Conservation (phyloP, 2,113 vertebrate genomes). For the Neotoma lepida region DNA sequence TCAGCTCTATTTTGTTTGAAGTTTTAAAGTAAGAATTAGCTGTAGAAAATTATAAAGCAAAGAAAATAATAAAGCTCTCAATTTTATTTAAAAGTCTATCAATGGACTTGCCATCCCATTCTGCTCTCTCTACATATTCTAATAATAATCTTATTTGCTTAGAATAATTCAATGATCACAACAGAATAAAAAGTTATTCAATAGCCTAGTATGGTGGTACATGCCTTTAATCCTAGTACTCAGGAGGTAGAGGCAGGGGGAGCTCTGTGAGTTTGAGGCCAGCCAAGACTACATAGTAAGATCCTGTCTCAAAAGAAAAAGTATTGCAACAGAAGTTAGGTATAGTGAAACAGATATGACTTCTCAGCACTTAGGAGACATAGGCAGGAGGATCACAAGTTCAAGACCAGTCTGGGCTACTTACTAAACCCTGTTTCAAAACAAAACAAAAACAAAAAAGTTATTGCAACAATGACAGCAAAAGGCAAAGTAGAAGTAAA, state of each 20-base stretch:
- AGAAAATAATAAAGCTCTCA: conserved; percentile 16
- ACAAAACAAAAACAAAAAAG: background rate
- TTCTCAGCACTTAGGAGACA: background rate
- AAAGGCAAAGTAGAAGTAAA: conserved; percentile 42
- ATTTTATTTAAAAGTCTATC: conserved; percentile 35
- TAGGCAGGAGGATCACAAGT: background rate
- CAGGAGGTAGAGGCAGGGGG: background rate
- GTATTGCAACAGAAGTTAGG: background rate
- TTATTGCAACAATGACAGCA: conserved; percentile 1
- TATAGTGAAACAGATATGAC: background rate
- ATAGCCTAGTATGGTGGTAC: background rate
- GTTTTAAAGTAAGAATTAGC: conserved; percentile 15
- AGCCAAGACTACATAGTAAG: background rate
- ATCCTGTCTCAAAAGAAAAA: background rate
- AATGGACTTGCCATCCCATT: conserved; percentile 45
- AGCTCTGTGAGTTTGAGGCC: background rate
- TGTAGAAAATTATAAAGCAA: conserved; percentile 46
- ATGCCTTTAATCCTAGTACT: background rate
- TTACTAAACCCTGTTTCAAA: background rate
- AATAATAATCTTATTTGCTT: conserved; percentile 34
- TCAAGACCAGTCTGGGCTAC: background rate
- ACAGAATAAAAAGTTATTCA: conserved; percentile 12
- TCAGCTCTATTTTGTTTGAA: conserved; percentile 39
- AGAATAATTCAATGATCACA: conserved; percentile 14
- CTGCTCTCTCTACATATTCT: background rate